Conservation (phyloP, 1,140 invertebrate species). For the Maconellicoccus hirsutus region DNA sequence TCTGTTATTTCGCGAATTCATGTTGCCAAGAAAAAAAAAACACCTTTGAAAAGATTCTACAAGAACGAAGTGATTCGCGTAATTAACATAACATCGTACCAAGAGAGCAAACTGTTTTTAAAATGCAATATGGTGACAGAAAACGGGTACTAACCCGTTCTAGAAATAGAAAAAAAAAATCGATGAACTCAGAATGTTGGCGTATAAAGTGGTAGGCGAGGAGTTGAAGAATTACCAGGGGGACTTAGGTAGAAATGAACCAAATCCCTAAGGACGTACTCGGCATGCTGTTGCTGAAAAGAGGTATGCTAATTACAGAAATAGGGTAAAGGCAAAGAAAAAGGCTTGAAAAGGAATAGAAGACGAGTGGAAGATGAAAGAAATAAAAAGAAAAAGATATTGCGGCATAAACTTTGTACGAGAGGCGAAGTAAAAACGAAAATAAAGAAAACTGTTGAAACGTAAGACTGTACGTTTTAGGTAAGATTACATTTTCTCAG, state of each 20-base stretch:
- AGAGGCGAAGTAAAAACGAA: neutral
- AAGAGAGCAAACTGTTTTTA: neutral
- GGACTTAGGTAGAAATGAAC: constrained; percentile 13
- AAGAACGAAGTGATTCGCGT: neutral
- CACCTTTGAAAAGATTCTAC: no score
- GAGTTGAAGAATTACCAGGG: constrained; percentile 14
- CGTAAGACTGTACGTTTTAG: neutral
- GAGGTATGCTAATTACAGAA: constrained; percentile 21
- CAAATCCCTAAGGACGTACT: constrained; percentile 17
- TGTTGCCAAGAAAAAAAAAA: no score
- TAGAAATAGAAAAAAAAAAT: constrained; percentile 15
- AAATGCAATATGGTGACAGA: neutral
- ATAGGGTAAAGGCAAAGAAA: constrained; percentile 19
- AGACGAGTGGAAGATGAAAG: constrained; percentile 11
- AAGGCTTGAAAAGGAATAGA: constrained; percentile 15
- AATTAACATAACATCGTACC: neutral
- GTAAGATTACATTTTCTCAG: constrained; percentile 1
- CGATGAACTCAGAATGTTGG: constrained; percentile 9
- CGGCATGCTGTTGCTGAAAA: constrained; percentile 21
- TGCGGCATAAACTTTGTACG: constrained; percentile 2
- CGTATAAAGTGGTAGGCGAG: neutral
- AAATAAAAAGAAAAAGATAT: constrained; percentile 19
- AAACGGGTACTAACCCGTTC: neutral
- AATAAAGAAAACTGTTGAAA: constrained; percentile 13
- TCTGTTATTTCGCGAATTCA: no score